These are phyloP conservation scores for Aporophyla lueneburgensis DNA, from an alignment of 2,888 invertebrate species.

Conservation along the genomic window DNA sequence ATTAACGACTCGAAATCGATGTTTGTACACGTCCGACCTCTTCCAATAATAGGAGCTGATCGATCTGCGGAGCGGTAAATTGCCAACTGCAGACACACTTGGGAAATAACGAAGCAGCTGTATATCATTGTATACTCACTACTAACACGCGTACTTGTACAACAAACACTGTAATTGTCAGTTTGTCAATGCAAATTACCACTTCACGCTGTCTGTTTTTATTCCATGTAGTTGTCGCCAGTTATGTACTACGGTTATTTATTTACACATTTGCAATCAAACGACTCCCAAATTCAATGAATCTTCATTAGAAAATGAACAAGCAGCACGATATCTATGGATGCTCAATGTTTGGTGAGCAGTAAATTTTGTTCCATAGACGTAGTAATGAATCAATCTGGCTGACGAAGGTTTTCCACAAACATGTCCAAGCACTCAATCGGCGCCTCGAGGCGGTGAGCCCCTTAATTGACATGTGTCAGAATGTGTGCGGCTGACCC, in stretches of 20 bases:
- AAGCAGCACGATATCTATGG: constrained; percentile 70
- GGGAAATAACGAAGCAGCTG: constrained; percentile 84
- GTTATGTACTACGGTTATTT: constrained; percentile 54
- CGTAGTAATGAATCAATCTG: constrained; percentile 89
- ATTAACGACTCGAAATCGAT: constrained; percentile 90
- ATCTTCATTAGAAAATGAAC: constrained; percentile 77
- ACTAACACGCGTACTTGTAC: constrained; percentile 73
- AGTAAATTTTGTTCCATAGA: constrained; percentile 79
- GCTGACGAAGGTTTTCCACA: constrained; percentile 85
- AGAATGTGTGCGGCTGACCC: constrained; percentile 88
- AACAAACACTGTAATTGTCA: constrained; percentile 82
- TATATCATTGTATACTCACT: constrained; percentile 77
- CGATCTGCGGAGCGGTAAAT: constrained; percentile 87
- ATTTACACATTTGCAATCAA: constrained; percentile 54
- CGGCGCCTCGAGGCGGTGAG: constrained; percentile 84
- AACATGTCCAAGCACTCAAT: constrained; percentile 90
- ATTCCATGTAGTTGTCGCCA: constrained; percentile 53
- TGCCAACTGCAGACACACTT: constrained; percentile 85
- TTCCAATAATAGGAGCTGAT: constrained; percentile 89
- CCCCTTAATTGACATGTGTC: constrained; percentile 90
- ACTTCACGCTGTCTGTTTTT: constrained; percentile 58
- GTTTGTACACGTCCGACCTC: constrained; percentile 91
- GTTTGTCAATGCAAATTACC: constrained; percentile 77
- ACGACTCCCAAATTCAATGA: constrained; percentile 65
- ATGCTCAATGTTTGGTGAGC: constrained; percentile 70